These are phyloP conservation scores for Remorina albescens DNA, from an alignment of 2,797 vertebrate species.

Conservation along the genomic window DNA sequence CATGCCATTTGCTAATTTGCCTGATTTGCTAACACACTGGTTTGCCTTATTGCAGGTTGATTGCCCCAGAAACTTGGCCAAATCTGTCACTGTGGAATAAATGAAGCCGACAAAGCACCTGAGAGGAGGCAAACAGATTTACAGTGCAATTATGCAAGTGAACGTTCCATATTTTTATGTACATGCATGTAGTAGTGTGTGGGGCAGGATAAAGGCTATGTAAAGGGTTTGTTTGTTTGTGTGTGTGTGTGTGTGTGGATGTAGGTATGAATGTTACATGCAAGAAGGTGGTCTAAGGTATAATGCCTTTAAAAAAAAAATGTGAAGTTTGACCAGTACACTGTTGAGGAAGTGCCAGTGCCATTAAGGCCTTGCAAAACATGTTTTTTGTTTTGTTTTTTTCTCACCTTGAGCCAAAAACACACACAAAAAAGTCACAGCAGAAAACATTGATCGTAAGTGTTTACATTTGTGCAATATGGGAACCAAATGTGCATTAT, in stretches of 20 bases:
- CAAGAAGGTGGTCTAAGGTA: constrained; percentile 32
- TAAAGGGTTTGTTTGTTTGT: constrained; percentile 25
- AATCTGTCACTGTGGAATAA: constrained; percentile 97
- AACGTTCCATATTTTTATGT: constrained; percentile 49
- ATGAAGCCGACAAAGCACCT: constrained; percentile 25
- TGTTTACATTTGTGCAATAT: constrained; percentile 85
- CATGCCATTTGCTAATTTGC: constrained; percentile 18
- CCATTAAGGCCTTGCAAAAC: constrained; percentile 44
- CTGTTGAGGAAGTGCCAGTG: constrained; percentile 63
- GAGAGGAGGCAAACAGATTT: constrained; percentile 57
- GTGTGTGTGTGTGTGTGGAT: constrained; percentile 3
- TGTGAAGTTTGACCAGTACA: constrained; percentile 74
- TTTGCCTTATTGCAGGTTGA: constrained; percentile 88
- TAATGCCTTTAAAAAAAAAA: constrained; percentile 52
- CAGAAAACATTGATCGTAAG: constrained; percentile 67
- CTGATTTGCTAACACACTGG: constrained; percentile 10
- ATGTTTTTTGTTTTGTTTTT: no score
- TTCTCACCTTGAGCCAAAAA: constrained; percentile 64
- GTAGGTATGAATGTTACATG: constrained; percentile 6
- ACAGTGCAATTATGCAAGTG: constrained; percentile 80
- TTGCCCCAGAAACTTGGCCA: constrained; percentile 96
- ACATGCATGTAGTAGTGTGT: constrained; percentile 35
- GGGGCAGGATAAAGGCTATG: background rate
- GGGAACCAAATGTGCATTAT: constrained; percentile 69
- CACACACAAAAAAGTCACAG: constrained; percentile 15